phyloP scores from a whole-genome alignment of 2,797 vertebrate genomes.

The Crypturellus tataupa region DNA sequence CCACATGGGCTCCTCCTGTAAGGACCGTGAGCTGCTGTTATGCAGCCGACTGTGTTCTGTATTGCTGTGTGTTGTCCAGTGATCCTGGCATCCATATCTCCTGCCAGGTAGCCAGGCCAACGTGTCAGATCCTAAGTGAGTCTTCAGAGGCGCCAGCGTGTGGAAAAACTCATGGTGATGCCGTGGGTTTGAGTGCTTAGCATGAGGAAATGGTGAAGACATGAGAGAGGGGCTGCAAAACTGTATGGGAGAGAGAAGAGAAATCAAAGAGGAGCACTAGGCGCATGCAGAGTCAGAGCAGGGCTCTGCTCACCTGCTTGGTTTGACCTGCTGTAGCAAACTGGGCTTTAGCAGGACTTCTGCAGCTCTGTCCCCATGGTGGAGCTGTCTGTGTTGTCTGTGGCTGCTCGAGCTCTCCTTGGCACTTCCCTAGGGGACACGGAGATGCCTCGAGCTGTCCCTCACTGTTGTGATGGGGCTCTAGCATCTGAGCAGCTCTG shows the following conservation, averaged over 20 bases:
- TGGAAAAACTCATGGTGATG: not conserved
- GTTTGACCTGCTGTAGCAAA: not conserved
- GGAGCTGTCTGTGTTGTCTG: no score
- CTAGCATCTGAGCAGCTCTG: not conserved
- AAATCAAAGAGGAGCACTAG: rapidly evolving
- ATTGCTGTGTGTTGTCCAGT: not conserved
- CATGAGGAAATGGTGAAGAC: not conserved
- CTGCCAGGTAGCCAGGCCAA: rapidly evolving
- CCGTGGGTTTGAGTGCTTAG: rapidly evolving
- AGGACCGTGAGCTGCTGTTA: not conserved
- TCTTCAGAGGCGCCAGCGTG: not conserved
- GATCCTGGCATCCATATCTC: not conserved
- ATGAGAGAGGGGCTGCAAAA: not conserved
- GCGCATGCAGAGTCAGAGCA: rapidly evolving
- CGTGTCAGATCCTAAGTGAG: not conserved
- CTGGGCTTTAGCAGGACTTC: no score
- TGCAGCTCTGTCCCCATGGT: no score
- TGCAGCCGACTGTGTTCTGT: not conserved
- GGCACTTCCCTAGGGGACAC: not conserved
- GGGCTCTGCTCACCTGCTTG: not conserved
- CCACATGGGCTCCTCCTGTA: rapidly evolving
- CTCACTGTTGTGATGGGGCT: not conserved
- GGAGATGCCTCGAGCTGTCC: rapidly evolving
- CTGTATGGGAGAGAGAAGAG: rapidly evolving
- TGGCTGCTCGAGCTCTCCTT: not conserved